A percentile compares a stretch with the other conserved stretches of the same genome.
These are phyloP conservation scores for Ornithorhynchus anatinus DNA, from an alignment of 2,113 vertebrate genomes.

Conservation along the genomic window DNA sequence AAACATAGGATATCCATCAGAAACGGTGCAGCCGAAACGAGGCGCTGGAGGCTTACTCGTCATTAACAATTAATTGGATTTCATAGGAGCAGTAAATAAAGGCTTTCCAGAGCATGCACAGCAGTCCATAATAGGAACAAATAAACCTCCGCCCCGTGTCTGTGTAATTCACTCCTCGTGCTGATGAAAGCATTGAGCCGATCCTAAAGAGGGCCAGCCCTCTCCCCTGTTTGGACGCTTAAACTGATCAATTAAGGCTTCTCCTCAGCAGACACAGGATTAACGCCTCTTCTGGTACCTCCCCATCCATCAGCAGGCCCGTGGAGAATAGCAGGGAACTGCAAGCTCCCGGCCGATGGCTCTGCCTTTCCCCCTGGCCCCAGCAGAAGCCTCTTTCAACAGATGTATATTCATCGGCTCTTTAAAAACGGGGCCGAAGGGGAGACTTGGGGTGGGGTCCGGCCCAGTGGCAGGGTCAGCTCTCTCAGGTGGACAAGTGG, in stretches of 20 bases:
- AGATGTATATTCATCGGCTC: fast-evolving
- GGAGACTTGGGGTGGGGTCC: no score
- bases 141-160: neutral
- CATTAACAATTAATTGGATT: conserved; percentile 24
- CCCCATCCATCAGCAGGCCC: neutral
- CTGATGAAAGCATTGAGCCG: neutral
- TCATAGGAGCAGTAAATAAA: conserved; percentile 1
- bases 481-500: neutral
- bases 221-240: neutral
- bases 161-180: fast-evolving
- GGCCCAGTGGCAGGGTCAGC: neutral
- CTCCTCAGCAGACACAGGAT: neutral
- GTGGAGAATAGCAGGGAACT: neutral
- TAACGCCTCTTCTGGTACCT: neutral
- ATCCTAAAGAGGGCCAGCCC: neutral
- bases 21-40: neutral
- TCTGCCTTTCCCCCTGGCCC: fast-evolving
- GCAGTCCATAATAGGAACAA: neutral
- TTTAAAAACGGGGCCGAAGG: neutral
- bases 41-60: neutral
- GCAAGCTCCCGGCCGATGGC: neutral
- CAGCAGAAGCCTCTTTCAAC: neutral
- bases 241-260: neutral
- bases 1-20: conserved; percentile 10
- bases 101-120: neutral